phyloP scores from a whole-genome alignment of 1,140 invertebrate genomes.

The Mesaphorura yosii region DNA sequence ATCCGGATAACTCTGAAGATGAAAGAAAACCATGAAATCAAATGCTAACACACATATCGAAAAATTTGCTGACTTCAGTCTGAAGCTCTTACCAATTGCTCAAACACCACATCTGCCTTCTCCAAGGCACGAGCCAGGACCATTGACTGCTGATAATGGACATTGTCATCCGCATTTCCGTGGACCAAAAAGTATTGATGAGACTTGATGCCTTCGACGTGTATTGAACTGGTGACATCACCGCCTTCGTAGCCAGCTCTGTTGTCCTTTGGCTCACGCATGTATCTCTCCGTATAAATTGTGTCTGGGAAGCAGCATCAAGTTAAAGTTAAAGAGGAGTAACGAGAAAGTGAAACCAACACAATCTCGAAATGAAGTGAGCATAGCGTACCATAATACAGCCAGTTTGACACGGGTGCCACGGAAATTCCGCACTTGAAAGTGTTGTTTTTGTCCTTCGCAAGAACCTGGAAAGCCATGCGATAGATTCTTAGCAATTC shows the following conservation, averaged over 20 bases:
- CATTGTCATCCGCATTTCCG: slow-evolving; percentile 83
- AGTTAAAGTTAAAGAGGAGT: no score
- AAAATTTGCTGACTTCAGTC: no score
- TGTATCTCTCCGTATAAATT: slow-evolving; percentile 87
- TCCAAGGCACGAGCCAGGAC: slow-evolving; percentile 71
- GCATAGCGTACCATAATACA: no score
- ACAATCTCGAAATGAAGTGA: no score
- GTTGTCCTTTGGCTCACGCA: slow-evolving; percentile 81
- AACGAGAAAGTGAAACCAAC: no score
- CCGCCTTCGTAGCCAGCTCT: slow-evolving; percentile 58
- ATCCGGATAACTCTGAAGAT: slow-evolving; percentile 88
- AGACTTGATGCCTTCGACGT: slow-evolving; percentile 54
- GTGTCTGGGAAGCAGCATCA: no score
- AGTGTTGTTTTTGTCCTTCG: slow-evolving; percentile 52
- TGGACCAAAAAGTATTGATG: slow-evolving; percentile 78
- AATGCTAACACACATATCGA: no score
- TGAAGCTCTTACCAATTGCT: no score
- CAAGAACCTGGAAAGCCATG: no score
- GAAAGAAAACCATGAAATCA: no score
- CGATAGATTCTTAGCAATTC: no score
- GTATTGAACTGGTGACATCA: slow-evolving; percentile 52
- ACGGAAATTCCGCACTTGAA: slow-evolving; percentile 84
- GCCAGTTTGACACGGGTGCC: slow-evolving; percentile 87
- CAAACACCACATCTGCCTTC: slow-evolving; percentile 66
- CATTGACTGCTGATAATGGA: slow-evolving; percentile 88